Evolutionary conservation across 2,797 vertebrate species (phyloP).

Genomic region (Hozukius guyotensis): DNA sequence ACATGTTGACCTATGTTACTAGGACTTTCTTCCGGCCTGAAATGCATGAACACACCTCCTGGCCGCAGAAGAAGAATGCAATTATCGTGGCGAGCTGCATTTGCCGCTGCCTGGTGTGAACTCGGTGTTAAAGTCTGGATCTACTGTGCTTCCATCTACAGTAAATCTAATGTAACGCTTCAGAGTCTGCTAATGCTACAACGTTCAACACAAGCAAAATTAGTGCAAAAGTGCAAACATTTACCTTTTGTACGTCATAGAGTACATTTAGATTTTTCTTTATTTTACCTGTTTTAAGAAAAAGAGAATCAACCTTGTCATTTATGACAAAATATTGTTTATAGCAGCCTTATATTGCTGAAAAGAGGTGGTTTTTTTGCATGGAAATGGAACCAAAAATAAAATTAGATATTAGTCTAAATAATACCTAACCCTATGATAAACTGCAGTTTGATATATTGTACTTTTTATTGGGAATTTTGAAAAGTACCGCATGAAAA

Average conservation of each 20-base stretch:
- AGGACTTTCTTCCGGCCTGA: fast-evolving
- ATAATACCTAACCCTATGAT: not conserved
- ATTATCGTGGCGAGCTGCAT: too few species aligned
- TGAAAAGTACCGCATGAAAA: not conserved
- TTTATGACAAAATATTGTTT: not conserved
- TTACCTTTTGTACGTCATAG: too few species aligned
- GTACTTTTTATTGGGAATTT: not conserved
- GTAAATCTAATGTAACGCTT: not conserved
- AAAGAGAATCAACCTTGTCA: not conserved
- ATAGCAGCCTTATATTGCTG: too few species aligned
- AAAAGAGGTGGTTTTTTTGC: fast-evolving
- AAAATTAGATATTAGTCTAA: not conserved
- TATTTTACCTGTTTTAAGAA: too few species aligned
- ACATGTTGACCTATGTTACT: too few species aligned
- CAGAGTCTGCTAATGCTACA: not conserved
- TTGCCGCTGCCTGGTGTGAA: too few species aligned
- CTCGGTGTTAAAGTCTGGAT: not conserved
- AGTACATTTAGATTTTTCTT: too few species aligned
- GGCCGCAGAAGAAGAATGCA: too few species aligned
- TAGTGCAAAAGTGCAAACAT: not conserved
- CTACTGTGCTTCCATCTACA: not conserved
- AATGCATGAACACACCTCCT: too few species aligned
- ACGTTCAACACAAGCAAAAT: too few species aligned
- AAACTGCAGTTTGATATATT: not conserved
- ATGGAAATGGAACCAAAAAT: not conserved